Percentiles rank a stretch among this genome's conserved stretches.
These are phyloP conservation scores for Dorcus hopei DNA, from an alignment of 2,888 invertebrate genomes.

Conservation along the genomic window DNA sequence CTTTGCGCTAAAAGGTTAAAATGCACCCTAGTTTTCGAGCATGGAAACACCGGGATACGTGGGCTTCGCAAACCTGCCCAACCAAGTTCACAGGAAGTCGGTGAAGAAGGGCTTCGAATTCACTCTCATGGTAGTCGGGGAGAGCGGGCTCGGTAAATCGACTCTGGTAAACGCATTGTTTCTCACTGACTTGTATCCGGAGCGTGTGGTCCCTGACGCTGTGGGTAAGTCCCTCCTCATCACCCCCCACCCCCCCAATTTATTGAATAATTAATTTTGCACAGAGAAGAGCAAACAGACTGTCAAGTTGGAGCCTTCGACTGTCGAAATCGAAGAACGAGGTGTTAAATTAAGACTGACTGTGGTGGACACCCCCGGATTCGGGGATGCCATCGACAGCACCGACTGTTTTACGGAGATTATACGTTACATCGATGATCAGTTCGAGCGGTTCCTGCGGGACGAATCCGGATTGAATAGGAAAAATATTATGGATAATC, in stretches of 20 bases:
- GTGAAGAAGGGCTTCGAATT: conserved; percentile 98
- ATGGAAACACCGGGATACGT: conserved; percentile 86
- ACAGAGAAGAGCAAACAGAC: conserved; percentile 88
- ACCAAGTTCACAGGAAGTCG: conserved; percentile 95
- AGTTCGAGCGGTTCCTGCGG: conserved; percentile 86
- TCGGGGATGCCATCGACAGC: conserved; percentile 92
- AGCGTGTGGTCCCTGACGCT: conserved; percentile 84
- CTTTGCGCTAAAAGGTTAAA: background rate
- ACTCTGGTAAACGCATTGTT: conserved; percentile 94
- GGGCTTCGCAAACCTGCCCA: conserved; percentile 92
- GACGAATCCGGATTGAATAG: conserved; percentile 95
- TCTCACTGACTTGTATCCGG: conserved; percentile 91
- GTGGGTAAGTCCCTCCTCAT: conserved; percentile 61
- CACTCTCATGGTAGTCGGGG: conserved; percentile 87
- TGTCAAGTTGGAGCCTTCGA: conserved; percentile 90
- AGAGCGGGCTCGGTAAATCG: conserved; percentile 90
- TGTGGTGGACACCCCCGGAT: conserved; percentile 94
- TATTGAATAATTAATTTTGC: conserved; percentile 2
- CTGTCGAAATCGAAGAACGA: conserved; percentile 94
- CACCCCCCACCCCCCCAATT: background rate
- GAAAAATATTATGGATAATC: conserved; percentile 93
- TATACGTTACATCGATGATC: conserved; percentile 95
- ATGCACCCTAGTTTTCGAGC: conserved; percentile 68
- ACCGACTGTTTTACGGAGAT: conserved; percentile 92
- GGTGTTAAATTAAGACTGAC: conserved; percentile 91